Base-by-base conservation (phyloP, 2,797 vertebrate genomes). In the Danio jaintianensis region DNA sequence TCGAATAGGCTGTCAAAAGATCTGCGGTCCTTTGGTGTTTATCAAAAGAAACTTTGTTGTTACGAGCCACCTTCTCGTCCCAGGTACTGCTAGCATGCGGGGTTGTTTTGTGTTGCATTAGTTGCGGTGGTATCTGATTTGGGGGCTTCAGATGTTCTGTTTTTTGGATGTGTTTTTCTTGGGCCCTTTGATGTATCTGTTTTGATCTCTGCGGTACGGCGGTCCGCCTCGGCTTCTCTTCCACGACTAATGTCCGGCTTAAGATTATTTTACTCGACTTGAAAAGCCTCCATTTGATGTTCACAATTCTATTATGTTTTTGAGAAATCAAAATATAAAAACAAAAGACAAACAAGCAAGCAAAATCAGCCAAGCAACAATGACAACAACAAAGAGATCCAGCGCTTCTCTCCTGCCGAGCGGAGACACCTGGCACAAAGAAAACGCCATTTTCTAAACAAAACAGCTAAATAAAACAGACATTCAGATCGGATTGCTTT, bases 131-230 rank as follows among this genome's bases (percentile, higher is more conserved):
- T 71, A 36, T 52, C 73, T 56, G 73, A 71, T 64, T 29, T 71
- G 38, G 38, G 71, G 43, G 8, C 50, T 52, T 80, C 40, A 69
- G 77, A 79, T 80, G 82, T 70, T 77, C 70, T 18, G 53, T 62
- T 56, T 72, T 74, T 72, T 12, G 52, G 59, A 55, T 16, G 55
- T 63, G 29, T 69, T 47, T 38, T 59, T 70, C 79, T 73, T 56
- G 9, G 48, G 36, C 15, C 36, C 64, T 84, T 83, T 84, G 83
- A 86, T 80, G 82, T 84, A 75, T 40, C 82, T 22, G 11, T 58
- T 87, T 84, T 84, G 82, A 85, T 87, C 74, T 85, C 43, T 12
- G 66, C n/a, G 45, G 56, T 52, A 64, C 63, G 50, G 69, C 75
- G 13, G 47, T 52, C 76, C n/a, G 66, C 48, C 50, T 63, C 16